Evolutionary conservation across 2,888 invertebrate species (phyloP).

Genomic region (Poecilobothrus nobilitatus): DNA sequence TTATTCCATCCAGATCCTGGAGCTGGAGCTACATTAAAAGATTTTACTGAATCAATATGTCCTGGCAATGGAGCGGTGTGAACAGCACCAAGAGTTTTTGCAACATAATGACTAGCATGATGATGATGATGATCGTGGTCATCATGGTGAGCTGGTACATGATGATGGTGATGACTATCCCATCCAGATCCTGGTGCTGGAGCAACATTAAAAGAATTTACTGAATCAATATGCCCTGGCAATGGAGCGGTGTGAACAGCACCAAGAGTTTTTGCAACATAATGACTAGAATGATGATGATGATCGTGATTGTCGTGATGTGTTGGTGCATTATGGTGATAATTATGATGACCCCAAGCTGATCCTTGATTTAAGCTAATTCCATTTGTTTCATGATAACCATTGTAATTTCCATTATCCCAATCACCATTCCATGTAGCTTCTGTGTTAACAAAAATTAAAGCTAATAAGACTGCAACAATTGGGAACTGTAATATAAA

Average conservation of each 20-base stretch:
- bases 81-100: too few species aligned
- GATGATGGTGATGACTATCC: too few species aligned
- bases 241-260: too few species aligned
- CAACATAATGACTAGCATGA: too few species aligned
- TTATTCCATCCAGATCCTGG: too few species aligned
- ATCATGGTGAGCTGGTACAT: neutral
- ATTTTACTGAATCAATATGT: too few species aligned
- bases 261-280: too few species aligned
- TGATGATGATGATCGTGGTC: neutral
- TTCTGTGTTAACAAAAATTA: conserved; percentile 22
- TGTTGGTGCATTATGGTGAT: neutral
- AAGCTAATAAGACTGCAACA: conserved; percentile 24
- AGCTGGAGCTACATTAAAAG: too few species aligned
- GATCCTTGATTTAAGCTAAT: neutral
- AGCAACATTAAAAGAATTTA: conserved; percentile 28
- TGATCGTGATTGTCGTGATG: too few species aligned
- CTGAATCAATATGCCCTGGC: too few species aligned
- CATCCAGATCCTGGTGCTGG: too few species aligned
- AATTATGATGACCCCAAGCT: neutral
- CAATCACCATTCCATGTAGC: neutral
- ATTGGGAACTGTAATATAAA: conserved; percentile 14
- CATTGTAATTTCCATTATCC: neutral
- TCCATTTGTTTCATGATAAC: neutral
- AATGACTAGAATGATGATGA: neutral
- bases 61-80: too few species aligned